Conservation (phyloP, 2,888 invertebrate genomes). For the Pristionchus maxplancki region DNA sequence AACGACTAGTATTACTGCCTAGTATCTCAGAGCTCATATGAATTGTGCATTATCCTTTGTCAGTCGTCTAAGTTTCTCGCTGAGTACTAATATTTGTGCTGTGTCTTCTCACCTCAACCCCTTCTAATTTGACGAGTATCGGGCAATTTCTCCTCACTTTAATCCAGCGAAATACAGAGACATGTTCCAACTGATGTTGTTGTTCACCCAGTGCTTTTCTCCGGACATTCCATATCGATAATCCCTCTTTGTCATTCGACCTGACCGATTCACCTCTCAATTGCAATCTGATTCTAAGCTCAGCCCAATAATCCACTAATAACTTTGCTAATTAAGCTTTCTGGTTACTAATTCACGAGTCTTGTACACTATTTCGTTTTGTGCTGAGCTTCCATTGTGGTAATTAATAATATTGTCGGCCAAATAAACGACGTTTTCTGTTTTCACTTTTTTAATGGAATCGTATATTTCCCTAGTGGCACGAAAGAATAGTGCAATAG, state of each 20-base stretch:
- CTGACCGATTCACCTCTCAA: background rate
- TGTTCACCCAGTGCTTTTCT: background rate
- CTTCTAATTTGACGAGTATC: background rate
- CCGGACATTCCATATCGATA: conserved; percentile 16
- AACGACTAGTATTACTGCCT: too few relatives aligned
- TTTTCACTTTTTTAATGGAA: too few relatives aligned
- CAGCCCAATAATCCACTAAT: background rate
- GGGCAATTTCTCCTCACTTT: background rate
- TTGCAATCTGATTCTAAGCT: conserved; percentile 2
- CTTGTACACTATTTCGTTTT: background rate
- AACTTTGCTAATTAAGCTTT: background rate
- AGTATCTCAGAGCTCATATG: too few relatives aligned
- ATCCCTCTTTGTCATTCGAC: background rate
- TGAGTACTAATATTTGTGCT: conserved; percentile 8
- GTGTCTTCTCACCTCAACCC: conserved; percentile 8
- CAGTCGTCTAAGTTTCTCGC: background rate
- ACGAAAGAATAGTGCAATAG: too few relatives aligned
- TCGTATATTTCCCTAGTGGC: too few relatives aligned
- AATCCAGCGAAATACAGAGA: conserved; percentile 11
- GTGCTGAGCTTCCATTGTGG: background rate
- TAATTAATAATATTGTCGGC: background rate
- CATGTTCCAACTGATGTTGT: background rate
- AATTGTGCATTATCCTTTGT: too few relatives aligned
- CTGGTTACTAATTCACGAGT: conserved; percentile 11
- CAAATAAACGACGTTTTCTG: background rate